Evolutionary conservation across 2,797 vertebrate species (phyloP), one percentile per base, ranked within the genome.

Genomic region (Borostomias antarcticus): DNA sequence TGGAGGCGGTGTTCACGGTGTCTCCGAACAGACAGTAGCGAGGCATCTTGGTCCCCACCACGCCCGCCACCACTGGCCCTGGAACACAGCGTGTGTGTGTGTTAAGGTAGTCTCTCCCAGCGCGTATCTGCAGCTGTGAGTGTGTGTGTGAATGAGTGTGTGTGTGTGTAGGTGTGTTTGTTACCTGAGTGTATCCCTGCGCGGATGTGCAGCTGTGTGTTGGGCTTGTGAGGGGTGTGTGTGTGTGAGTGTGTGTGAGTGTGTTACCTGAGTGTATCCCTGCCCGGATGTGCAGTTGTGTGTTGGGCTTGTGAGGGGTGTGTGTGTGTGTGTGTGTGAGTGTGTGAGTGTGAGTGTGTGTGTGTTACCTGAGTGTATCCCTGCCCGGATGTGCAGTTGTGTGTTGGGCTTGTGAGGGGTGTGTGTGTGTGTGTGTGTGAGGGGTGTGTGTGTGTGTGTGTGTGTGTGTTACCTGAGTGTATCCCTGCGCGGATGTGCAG

Each of bases 11-110:
- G 82, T 97, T 98, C 64, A 98, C 94, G 0, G 94, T 95, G 59
- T 97, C 96, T 72, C 96, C 94, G 86, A 98, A 98, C 75, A 96
- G 88, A 70, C 95, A 96, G 72, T 97, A 96, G 0, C 94, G 90
- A n/a, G 95, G 94, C 95, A 98, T 97, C 85, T 96, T 98, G 0
- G 95, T 97, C 59, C 95, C 94, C 1, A 96, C 94, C 1, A 96
- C 94, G 5, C 95, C 96, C 1, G 95, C 95, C 7, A 96, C 94
- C 64, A 98, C 94, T 0, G 94, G 89, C 3, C 94, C 95, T 96
- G 25, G 19, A 6, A 28, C 9, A 26, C 13, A 19, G 30, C 59
- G 29, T 3, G 5, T 37, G 4, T n/a, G n/a, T n/a, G n/a, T n/a
- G n/a, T n/a, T n/a, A n/a, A n/a, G 0, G 35, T 0, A 17, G 32